These are phyloP conservation scores for Pogonognathellus flavescens DNA, from an alignment of 1,140 invertebrate genomes.

Conservation along the genomic window DNA sequence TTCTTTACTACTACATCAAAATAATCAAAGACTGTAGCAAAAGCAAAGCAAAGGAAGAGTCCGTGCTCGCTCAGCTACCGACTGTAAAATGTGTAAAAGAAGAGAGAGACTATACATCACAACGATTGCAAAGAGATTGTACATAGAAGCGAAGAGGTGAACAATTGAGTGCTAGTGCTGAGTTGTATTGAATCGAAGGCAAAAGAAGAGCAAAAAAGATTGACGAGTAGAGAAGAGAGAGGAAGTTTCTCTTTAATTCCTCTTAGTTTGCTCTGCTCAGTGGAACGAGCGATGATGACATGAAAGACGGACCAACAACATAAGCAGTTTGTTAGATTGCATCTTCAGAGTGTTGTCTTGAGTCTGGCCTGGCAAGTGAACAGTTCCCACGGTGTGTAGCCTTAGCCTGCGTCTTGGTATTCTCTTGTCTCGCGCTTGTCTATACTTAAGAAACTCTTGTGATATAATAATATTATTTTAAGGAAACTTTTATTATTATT, in stretches of 20 bases:
- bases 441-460: slow-evolving; percentile 1
- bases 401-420: not conserved
- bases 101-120: no score
- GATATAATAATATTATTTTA: no score
- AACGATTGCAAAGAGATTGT: not conserved
- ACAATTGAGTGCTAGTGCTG: slow-evolving; percentile 40
- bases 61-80: no score
- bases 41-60: no score
- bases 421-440: not conserved
- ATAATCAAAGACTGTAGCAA: no score
- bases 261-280: slow-evolving; percentile 42
- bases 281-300: slow-evolving; percentile 38
- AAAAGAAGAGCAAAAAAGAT: slow-evolving; percentile 49
- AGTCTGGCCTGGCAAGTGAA: slow-evolving; percentile 8
- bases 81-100: no score
- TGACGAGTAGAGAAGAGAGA: slow-evolving; percentile 33
- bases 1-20: no score
- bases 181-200: slow-evolving; percentile 31
- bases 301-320: slow-evolving; percentile 26
- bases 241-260: slow-evolving; percentile 48
- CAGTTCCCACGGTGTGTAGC: slow-evolving; percentile 1
- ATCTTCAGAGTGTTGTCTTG: not conserved
- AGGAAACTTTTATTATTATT: no score
- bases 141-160: slow-evolving; percentile 13
- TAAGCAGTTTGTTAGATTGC: slow-evolving; percentile 16